phyloP scores from a whole-genome alignment of 2,888 invertebrate genomes.

The Nomada ferruginata region DNA sequence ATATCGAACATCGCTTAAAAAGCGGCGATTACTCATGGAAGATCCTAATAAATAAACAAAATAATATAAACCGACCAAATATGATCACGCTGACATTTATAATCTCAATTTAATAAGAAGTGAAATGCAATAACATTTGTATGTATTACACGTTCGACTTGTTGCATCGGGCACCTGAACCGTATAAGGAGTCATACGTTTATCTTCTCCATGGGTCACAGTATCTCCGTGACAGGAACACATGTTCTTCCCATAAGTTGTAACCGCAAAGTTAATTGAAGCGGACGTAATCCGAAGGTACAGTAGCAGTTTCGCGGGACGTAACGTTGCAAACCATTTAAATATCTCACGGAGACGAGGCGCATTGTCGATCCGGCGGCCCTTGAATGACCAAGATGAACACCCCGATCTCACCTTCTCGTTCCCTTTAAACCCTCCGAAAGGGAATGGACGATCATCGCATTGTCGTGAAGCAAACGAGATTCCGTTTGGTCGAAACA shows the following conservation, averaged over 20 bases:
- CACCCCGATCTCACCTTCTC: slow-evolving; percentile 40
- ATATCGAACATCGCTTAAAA: no score
- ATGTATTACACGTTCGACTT: no score
- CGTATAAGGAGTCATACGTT: not conserved
- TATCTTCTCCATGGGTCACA: not conserved
- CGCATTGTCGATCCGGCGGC: slow-evolving; percentile 50
- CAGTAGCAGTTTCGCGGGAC: slow-evolving; percentile 1
- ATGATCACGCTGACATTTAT: no score
- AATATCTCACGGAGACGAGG: not conserved
- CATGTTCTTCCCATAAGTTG: not conserved
- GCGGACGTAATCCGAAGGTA: not conserved
- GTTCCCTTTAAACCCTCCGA: slow-evolving; percentile 67
- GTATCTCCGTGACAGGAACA: slow-evolving; percentile 2
- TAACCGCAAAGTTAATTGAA: slow-evolving; percentile 33
- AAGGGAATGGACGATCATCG: slow-evolving; percentile 63
- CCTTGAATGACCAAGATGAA: slow-evolving; percentile 47
- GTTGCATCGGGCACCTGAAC: slow-evolving; percentile 1
- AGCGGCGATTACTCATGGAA: no score
- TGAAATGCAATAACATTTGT: no score
- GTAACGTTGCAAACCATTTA: not conserved
- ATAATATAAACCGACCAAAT: no score
- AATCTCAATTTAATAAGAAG: no score
- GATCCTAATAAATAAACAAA: no score
- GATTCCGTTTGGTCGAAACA: slow-evolving; percentile 72
- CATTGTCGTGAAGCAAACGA: slow-evolving; percentile 70